A percentile compares a stretch with the other conserved stretches of the same genome.
phyloP scores from a whole-genome alignment of 2,113 vertebrate species.

The Gymnogyps californianus region DNA sequence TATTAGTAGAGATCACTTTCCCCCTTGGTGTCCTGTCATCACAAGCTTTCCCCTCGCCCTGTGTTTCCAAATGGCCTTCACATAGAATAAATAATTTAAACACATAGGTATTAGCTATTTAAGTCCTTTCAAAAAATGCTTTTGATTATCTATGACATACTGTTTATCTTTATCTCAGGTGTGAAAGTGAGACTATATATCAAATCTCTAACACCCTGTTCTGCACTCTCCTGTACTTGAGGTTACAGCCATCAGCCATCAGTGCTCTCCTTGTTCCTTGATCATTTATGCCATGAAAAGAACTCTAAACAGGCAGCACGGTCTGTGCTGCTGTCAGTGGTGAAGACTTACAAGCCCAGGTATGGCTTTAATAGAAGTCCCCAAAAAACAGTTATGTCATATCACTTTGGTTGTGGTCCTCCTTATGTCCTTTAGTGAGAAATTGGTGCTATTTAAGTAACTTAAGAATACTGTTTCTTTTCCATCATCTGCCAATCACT shows the following conservation, averaged over 20 bases:
- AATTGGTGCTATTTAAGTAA: background rate
- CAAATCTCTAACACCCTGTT: background rate
- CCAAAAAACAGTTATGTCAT: background rate
- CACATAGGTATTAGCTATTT: background rate
- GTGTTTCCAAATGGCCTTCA: background rate
- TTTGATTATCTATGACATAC: background rate
- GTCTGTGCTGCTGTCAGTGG: background rate
- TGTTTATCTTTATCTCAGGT: background rate
- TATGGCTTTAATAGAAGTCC: background rate
- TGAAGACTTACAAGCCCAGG: background rate
- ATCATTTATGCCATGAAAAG: background rate
- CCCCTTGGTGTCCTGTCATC: background rate
- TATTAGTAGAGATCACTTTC: background rate
- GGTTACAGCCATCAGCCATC: background rate
- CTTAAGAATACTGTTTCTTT: background rate
- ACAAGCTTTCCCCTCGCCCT: background rate
- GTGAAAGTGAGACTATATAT: background rate
- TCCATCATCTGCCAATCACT: background rate
- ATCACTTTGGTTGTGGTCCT: background rate
- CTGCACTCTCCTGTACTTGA: background rate
- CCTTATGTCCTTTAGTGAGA: background rate
- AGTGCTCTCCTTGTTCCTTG: background rate
- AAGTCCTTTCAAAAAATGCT: background rate
- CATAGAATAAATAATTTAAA: background rate
- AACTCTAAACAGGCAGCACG: background rate